phyloP scores from a whole-genome alignment of 2,113 vertebrate genomes.

The cattle (Bos taurus) region ARS-UCD2.0 NC_037343.1:58112001-58112500 shows the following conservation, averaged over 20 bases:
- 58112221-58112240: not conserved
- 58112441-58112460: not conserved
- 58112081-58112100: not conserved
- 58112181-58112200: not conserved
- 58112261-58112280: not conserved
- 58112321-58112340: not conserved
- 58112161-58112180: not conserved
- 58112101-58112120: not conserved
- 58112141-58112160: rapidly evolving
- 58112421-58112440: not conserved
- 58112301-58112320: not conserved
- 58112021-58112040: not conserved
- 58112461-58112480: not conserved
- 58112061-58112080: not conserved
- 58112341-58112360: not conserved
- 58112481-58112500: not conserved
- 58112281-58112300: not conserved
- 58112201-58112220: not conserved
- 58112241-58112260: not conserved
- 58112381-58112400: not conserved
- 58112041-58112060: not conserved
- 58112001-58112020: not conserved
- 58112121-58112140: not conserved
- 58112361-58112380: not conserved
- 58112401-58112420: not conserved